Evolutionary conservation across 2,888 invertebrate species (phyloP), one percentile per base, ranked within the genome.

Genomic region (Heliconius erato): DNA sequence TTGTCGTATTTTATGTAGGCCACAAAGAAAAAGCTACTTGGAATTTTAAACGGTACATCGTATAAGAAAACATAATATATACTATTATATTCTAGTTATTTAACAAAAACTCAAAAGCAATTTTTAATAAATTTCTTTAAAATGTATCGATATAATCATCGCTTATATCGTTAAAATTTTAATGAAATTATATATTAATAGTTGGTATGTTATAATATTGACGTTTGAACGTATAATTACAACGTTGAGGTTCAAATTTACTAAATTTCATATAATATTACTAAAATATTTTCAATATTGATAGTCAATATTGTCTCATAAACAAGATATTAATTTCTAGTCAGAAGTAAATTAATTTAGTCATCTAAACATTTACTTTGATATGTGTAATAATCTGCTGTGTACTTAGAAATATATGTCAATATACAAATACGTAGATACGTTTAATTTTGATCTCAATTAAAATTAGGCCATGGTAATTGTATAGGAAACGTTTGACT

Each of bases 321-420:
- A 63, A 35, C 74, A 59, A 76, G 35, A 59, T 71, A 71, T 63
- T 35, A 76, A 76, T 19, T 76, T 76, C 54, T 59, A 59, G 44
- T 49, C 44, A 44, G 19, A 28, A 76, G 59, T 76, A 54, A 32
- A 74, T 59, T 35, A 59, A 74, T 76, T 59, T 59, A 71, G 16
- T 44, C 26, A 71, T 59, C n/a, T 49, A 49, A 74, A 74, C 49
- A 28, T 54, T 49, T n/a, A 76, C 74, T 35, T 76, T 59, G 59
- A 59, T 16, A 74, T 74, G 6, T 76, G 74, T 59, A 76, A 35
- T 76, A 35, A 76, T 74, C 28, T 23, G 11, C 11, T 35, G 59
- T 16, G 54, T 54, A 74, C 23, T 74, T 72, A 11, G 32, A 76
- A 35, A 35, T 76, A 59, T n/a, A 54, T 63, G n/a, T 16, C 35